Percentiles rank a stretch among this genome's conserved stretches.
Conservation (phyloP, 2,888 invertebrate species). For the Lutraria lutraria region DNA sequence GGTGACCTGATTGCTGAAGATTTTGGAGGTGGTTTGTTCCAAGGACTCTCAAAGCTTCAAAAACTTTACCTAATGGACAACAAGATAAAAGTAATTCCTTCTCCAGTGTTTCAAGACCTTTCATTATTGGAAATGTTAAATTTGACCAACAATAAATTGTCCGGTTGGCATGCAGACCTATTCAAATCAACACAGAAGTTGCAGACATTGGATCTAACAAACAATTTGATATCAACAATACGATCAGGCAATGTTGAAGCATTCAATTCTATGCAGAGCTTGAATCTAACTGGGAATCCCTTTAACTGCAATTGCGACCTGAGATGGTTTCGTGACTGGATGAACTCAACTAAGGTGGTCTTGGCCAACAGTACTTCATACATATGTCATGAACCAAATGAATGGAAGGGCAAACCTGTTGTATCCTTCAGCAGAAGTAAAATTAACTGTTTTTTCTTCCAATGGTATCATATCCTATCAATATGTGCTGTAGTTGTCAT, state of each 20-base stretch:
- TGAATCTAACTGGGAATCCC: conserved; percentile 93
- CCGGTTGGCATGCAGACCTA: conserved; percentile 66
- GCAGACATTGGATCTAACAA: conserved; percentile 77
- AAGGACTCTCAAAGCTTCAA: conserved; percentile 68
- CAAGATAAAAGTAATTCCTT: conserved; percentile 81
- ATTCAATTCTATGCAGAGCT: conserved; percentile 89
- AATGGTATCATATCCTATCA: conserved; percentile 64
- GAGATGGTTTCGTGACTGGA: conserved; percentile 96
- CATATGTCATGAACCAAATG: conserved; percentile 73
- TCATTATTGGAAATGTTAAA: conserved; percentile 89
- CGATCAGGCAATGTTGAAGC: conserved; percentile 88
- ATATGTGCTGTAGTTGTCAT: conserved; percentile 53
- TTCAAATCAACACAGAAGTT: conserved; percentile 65
- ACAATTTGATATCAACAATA: conserved; percentile 84
- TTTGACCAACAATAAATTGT: conserved; percentile 91
- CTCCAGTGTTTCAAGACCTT: conserved; percentile 89
- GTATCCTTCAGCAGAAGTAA: conserved; percentile 72
- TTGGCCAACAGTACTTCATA: conserved; percentile 64
- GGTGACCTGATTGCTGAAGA: conserved; percentile 70
- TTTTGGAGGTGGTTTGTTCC: conserved; percentile 66
- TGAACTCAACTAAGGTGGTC: conserved; percentile 91
- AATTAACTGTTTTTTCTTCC: conserved; percentile 74
- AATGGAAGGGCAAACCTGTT: conserved; percentile 72
- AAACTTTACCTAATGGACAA: conserved; percentile 83
- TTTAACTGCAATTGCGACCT: conserved; percentile 96